These are phyloP conservation scores for Halocaridina rubra DNA, from an alignment of 2,888 invertebrate genomes.

Conservation along the genomic window DNA sequence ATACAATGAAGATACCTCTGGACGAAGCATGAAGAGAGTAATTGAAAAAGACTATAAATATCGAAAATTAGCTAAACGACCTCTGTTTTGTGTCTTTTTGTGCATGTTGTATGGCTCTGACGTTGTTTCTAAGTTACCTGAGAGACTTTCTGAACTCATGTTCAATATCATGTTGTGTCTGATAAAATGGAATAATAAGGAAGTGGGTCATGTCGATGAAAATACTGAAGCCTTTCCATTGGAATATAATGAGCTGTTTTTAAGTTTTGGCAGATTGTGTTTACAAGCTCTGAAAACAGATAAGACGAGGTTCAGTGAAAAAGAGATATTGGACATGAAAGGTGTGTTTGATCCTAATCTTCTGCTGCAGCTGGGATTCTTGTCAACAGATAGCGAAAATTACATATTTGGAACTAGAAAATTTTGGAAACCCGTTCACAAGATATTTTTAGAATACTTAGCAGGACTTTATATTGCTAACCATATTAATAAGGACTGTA, in stretches of 20 bases:
- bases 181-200: conserved; percentile 60
- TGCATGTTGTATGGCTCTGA: conserved; percentile 59
- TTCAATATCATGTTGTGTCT: conserved; percentile 61
- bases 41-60: conserved; percentile 55
- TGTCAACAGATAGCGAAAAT: conserved; percentile 48
- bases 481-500: conserved; percentile 27
- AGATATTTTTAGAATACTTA: conserved; percentile 60
- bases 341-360: conserved; percentile 5
- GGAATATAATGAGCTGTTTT: conserved; percentile 40
- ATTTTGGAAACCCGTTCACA: conserved; percentile 57
- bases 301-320: conserved; percentile 51
- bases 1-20: conserved; percentile 44
- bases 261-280: conserved; percentile 56
- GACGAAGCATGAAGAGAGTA: conserved; percentile 37
- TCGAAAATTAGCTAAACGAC: conserved; percentile 48
- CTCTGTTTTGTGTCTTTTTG: conserved; percentile 58
- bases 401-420: conserved; percentile 32
- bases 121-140: conserved; percentile 43
- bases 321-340: conserved; percentile 36
- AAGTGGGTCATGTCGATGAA: conserved; percentile 28
- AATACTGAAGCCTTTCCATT: conserved; percentile 48
- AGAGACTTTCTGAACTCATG: conserved; percentile 57
- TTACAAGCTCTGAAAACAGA: conserved; percentile 51
- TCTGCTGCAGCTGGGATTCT: conserved; percentile 48
- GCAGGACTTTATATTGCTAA: conserved; percentile 60